These are phyloP conservation scores for Buceros bicornis DNA, from an alignment of 2,797 vertebrate species.

Conservation along the genomic window DNA sequence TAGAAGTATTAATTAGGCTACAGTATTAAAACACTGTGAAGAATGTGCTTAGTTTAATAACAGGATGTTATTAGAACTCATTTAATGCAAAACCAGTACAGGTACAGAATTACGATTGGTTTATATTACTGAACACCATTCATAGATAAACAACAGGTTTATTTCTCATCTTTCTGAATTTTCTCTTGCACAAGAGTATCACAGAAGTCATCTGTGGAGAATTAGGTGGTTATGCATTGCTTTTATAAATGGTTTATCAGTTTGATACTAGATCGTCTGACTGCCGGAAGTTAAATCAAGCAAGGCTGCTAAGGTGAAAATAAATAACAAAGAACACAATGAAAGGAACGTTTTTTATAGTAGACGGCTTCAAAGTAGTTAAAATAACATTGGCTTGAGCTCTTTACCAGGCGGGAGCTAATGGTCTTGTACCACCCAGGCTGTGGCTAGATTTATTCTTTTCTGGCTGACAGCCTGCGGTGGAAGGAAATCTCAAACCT, in stretches of 20 bases:
- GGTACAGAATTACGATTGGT: not conserved
- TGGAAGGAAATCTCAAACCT: not conserved
- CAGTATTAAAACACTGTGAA: conserved; percentile 7
- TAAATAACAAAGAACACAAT: not conserved
- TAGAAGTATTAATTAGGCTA: conserved; percentile 36
- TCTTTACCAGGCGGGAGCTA: not conserved
- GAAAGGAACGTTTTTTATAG: not conserved
- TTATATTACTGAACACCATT: not conserved
- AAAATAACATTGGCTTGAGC: not conserved
- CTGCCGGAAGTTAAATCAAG: not conserved
- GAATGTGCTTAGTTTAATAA: conserved; percentile 28
- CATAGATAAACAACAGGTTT: not conserved
- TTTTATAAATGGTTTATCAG: not conserved
- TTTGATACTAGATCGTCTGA: not conserved
- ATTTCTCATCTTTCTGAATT: not conserved
- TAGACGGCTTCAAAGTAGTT: not conserved
- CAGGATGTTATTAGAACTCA: not conserved
- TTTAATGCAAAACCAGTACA: conserved; percentile 4
- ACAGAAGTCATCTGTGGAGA: not conserved
- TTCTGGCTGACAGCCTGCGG: not conserved
- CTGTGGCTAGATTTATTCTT: not conserved
- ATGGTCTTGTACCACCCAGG: not conserved
- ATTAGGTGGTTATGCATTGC: not conserved
- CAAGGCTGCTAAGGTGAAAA: not conserved
- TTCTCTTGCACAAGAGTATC: not conserved